phyloP scores from a whole-genome alignment of 2,888 invertebrate genomes.

The Oeneis ivallda region DNA sequence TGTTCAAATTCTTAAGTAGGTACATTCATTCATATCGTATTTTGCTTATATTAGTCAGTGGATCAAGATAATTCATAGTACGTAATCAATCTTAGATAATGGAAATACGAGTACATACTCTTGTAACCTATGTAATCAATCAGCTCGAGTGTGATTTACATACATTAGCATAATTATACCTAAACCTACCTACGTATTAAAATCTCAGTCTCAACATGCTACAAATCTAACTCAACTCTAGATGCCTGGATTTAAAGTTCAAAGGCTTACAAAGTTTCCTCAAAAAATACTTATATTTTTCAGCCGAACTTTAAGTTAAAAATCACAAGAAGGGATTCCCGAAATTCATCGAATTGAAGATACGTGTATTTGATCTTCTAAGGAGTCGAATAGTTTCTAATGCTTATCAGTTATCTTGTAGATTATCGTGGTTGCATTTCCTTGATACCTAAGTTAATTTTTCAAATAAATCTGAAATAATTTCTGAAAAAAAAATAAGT shows the following conservation, averaged over 20 bases:
- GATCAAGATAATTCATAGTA: slow-evolving; percentile 16
- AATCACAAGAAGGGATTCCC: no score
- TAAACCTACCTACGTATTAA: not conserved
- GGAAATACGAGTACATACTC: slow-evolving; percentile 12
- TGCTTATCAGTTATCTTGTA: no score
- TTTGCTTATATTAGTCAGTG: slow-evolving; percentile 9
- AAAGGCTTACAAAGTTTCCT: no score
- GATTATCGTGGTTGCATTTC: no score
- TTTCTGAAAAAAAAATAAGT: not conserved
- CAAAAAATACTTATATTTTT: no score
- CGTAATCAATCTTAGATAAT: slow-evolving; percentile 29
- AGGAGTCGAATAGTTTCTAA: no score
- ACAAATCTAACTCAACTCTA: no score
- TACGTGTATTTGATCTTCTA: no score
- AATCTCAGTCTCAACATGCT: not conserved
- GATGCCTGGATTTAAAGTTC: no score
- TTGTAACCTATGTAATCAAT: slow-evolving; percentile 19
- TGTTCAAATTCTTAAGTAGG: not conserved
- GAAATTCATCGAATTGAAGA: no score
- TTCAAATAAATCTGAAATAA: not conserved
- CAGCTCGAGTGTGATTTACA: slow-evolving; percentile 11
- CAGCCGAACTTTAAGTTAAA: no score
- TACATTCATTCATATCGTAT: slow-evolving; percentile 11
- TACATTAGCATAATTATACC: not conserved
- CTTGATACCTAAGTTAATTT: not conserved